phyloP scores from a whole-genome alignment of 2,797 vertebrate species.

The Peromyscus nudipes region DNA sequence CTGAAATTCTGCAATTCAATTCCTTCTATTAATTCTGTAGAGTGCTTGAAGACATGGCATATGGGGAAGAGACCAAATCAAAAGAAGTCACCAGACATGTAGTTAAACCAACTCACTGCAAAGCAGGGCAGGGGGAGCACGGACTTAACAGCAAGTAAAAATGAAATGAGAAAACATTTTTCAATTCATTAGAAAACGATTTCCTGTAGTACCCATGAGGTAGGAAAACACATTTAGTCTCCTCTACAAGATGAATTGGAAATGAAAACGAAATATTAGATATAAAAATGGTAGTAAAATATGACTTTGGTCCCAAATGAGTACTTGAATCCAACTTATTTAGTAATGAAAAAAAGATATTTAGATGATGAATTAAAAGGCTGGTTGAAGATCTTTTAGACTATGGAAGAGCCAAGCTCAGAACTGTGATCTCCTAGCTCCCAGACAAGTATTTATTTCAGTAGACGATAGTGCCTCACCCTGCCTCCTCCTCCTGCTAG shows the following conservation, averaged over 20 bases:
- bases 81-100: conserved; percentile 62
- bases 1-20: conserved; percentile 41
- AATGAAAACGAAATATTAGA: conserved; percentile 7
- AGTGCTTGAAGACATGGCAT: conserved; percentile 46
- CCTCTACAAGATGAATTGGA: conserved; percentile 14
- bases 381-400: not conserved
- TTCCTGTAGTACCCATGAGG: conserved; percentile 61
- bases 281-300: not conserved
- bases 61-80: conserved; percentile 45
- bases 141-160: conserved; percentile 74
- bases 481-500: not conserved
- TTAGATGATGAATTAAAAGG: not conserved
- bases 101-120: conserved; percentile 36
- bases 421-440: not conserved
- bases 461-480: not conserved
- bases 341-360: not conserved
- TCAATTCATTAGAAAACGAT: conserved; percentile 68
- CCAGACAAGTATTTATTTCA: not conserved
- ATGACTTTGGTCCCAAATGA: not conserved
- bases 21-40: conserved; percentile 25
- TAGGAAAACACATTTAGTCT: conserved; percentile 28
- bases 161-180: conserved; percentile 82
- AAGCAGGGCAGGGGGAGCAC: conserved; percentile 54
- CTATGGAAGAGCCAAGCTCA: not conserved
- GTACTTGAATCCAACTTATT: not conserved